Conservation (phyloP, 2,888 invertebrate genomes). For the Lysandra coridon region DNA sequence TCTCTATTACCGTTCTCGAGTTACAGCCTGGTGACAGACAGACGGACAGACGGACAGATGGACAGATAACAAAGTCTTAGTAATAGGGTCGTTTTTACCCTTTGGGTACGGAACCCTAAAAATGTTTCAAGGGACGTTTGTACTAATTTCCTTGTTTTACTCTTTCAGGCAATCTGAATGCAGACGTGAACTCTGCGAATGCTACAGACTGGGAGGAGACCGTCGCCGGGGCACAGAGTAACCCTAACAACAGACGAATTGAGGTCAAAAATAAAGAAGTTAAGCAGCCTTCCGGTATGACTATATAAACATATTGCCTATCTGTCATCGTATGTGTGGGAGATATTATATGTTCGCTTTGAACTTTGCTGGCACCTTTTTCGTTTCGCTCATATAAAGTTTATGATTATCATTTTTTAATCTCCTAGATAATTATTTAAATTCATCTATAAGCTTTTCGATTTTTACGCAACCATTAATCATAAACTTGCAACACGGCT, state of each 20-base stretch:
- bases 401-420: conserved; percentile 25
- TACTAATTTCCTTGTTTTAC: conserved; percentile 27
- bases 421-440: conserved; percentile 10
- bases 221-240: conserved; percentile 47
- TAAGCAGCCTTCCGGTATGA: conserved; percentile 35
- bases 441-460: conserved; percentile 2
- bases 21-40: too few relatives aligned
- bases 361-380: conserved; percentile 19
- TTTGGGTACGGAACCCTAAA: neutral
- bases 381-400: conserved; percentile 3
- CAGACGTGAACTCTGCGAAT: conserved; percentile 49
- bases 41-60: too few relatives aligned
- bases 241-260: conserved; percentile 39
- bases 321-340: neutral
- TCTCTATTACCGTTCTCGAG: too few relatives aligned
- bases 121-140: neutral
- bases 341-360: conserved; percentile 33
- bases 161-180: conserved; percentile 57
- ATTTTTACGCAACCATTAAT: neutral
- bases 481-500: conserved; percentile 13
- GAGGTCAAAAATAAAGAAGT: conserved; percentile 36
- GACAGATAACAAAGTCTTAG: too few relatives aligned
- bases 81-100: too few relatives aligned
- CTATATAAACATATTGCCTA: neutral
- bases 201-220: conserved; percentile 57